Base-by-base conservation (phyloP, 1,140 invertebrate species). In the Vollenhovia emeryi region DNA sequence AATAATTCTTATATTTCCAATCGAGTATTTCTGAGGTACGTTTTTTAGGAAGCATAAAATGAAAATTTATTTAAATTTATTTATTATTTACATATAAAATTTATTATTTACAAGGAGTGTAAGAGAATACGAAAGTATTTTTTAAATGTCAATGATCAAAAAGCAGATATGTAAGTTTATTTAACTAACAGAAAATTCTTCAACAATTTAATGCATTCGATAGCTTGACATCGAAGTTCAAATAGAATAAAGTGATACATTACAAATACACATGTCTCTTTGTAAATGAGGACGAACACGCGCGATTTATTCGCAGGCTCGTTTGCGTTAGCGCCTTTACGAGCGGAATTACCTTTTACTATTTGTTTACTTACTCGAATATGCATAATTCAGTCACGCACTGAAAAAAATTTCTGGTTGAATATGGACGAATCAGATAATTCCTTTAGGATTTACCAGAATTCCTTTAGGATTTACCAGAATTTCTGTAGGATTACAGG, bases 371-470 rank as follows among this genome's bases (percentile, higher is more conserved):
- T n/a, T n/a, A n/a, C 8, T 57, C 6, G 24, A 75, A 76, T 76
- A 62, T 21, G 11, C 45, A 76, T 43, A 76, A 62, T 76, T 76
- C 33, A 8, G 27, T 45, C 40, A 76, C 6, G n/a, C n/a, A n/a
- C n/a, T n/a, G n/a, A n/a, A n/a, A n/a, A n/a, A n/a, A n/a, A n/a
- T n/a, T n/a, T n/a, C n/a, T n/a, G n/a, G n/a, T n/a, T n/a, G n/a
- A n/a, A n/a, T n/a, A n/a, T n/a, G n/a, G n/a, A n/a, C n/a, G n/a
- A n/a, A n/a, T n/a, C n/a, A n/a, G n/a, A n/a, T n/a, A n/a, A n/a
- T n/a, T n/a, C n/a, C n/a, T n/a, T n/a, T n/a, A n/a, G n/a, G n/a
- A n/a, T n/a, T n/a, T n/a, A n/a, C n/a, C n/a, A n/a, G n/a, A n/a
- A n/a, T n/a, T n/a, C n/a, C n/a, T n/a, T n/a, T n/a, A n/a, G n/a